Evolutionary conservation across 2,113 vertebrate genomes (phyloP).

Genomic region (Glaucidium brasilianum): DNA sequence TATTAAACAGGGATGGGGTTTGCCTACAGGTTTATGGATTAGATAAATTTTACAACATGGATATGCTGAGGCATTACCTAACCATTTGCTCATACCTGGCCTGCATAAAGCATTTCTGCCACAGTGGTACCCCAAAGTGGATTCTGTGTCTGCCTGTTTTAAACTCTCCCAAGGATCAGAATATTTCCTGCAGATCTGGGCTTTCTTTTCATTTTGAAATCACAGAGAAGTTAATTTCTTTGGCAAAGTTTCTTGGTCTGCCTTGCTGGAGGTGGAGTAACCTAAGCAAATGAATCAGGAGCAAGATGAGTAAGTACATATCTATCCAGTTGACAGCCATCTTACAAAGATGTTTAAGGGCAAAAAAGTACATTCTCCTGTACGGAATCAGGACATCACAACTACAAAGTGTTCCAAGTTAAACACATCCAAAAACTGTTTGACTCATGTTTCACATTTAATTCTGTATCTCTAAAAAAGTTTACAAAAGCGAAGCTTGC

Average conservation of each 20-base stretch:
- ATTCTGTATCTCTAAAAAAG: slow-evolving; percentile 48
- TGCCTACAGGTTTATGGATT: not conserved
- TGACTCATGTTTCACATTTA: slow-evolving; percentile 58
- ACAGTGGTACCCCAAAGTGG: not conserved
- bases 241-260: not conserved
- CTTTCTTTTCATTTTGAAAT: slow-evolving; percentile 1
- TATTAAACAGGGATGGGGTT: not conserved
- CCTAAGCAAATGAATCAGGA: slow-evolving; percentile 36
- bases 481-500: slow-evolving; percentile 57
- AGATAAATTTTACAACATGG: not conserved
- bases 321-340: slow-evolving; percentile 34
- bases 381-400: slow-evolving; percentile 27
- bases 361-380: slow-evolving; percentile 25
- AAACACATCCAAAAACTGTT: slow-evolving; percentile 53
- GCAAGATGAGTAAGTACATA: slow-evolving; percentile 39
- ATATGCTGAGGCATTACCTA: not conserved
- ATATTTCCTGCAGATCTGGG: not conserved
- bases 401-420: slow-evolving; percentile 27
- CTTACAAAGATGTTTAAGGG: slow-evolving; percentile 8
- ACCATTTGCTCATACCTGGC: not conserved
- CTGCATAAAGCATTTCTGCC: not conserved
- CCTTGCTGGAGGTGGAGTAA: slow-evolving; percentile 5
- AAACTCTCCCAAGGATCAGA: not conserved
- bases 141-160: not conserved
- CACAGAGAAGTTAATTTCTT: not conserved